Percentiles rank a stretch among this genome's conserved stretches.
Evolutionary conservation across 2,113 vertebrate genomes (phyloP).

Genomic region (Dissostichus mawsoni): DNA sequence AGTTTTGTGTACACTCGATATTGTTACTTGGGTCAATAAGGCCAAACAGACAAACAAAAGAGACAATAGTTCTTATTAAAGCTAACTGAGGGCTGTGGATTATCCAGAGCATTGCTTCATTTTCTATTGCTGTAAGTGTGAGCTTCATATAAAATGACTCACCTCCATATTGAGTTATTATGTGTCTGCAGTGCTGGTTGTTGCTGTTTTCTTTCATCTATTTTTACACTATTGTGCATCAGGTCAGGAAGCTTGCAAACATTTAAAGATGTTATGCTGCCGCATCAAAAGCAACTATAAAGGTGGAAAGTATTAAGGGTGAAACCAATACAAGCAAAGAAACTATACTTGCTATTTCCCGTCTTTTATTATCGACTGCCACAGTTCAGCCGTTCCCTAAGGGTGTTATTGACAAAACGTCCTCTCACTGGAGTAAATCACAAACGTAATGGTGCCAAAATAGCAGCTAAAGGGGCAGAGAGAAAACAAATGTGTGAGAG

Average conservation of each 20-base stretch:
- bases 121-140: background rate
- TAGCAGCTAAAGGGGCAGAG: constrained; percentile 12
- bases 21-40: constrained; percentile 18
- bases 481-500: background rate
- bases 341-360: constrained; percentile 3
- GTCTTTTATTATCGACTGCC: constrained; percentile 28
- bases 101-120: background rate
- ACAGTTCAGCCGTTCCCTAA: constrained; percentile 24
- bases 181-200: background rate
- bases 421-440: constrained; percentile 36
- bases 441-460: constrained; percentile 47
- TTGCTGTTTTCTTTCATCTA: background rate
- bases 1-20: constrained; percentile 19
- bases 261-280: constrained; percentile 15
- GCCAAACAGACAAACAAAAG: constrained; percentile 19
- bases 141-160: background rate
- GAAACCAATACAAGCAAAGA: constrained; percentile 26
- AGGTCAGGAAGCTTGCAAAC: constrained; percentile 8
- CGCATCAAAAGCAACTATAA: constrained; percentile 24
- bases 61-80: constrained; percentile 5
- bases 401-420: constrained; percentile 55
- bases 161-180: background rate
- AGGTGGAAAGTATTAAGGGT: constrained; percentile 5
- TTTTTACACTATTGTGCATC: background rate
- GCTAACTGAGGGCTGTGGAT: background rate